Evolutionary conservation across 2,797 vertebrate genomes (phyloP), one percentile per base, ranked within the genome.

Genomic region (Mionectes olivaceus): DNA sequence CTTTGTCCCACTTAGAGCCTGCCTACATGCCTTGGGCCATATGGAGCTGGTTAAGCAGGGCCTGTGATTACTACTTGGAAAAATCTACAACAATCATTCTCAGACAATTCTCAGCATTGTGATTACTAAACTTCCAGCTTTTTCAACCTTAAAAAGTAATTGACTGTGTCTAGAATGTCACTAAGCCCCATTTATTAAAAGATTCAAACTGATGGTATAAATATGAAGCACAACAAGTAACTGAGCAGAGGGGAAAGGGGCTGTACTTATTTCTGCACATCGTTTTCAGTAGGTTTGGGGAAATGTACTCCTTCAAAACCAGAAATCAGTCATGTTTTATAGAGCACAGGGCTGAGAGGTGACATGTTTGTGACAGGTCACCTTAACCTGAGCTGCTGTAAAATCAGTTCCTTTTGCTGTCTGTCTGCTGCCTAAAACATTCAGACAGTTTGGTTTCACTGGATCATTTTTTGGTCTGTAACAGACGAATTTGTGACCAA

Each of bases 1-100:
- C 91, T 94, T 65, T 96, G 89, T 94, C 93, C 94, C 92, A 96
- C 71, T 95, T 96, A 81, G 69, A 96, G 76, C 78, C 88, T 94
- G 76, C 77, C 80, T 94, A 60, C 71, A 65, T 92, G 85, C 83
- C 93, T 95, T 89, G 71, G 84, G 86, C 79, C 97, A 95, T 91
- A 94, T 85, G 95, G 96, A 96, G 90, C 95, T 88, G 61, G 89
- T 96, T 97, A 97, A 79, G 76, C 23, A 91, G 71, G 52, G 67
- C 86, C 78, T 53, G 83, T 41, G 83, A 95, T 85, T 91, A 50
- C 75, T 71, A 65, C 84, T 85, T 60, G 63, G 83, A 89, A 87
- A 94, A 95, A 90, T 46, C 86, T 87, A 70, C 89, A 92, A 74
- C n/a, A 43, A 27, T 74, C 24, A 83, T 57, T 90, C 89, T 80